Conservation (phyloP, 2,888 invertebrate species). For the Conistra vaccinii region DNA sequence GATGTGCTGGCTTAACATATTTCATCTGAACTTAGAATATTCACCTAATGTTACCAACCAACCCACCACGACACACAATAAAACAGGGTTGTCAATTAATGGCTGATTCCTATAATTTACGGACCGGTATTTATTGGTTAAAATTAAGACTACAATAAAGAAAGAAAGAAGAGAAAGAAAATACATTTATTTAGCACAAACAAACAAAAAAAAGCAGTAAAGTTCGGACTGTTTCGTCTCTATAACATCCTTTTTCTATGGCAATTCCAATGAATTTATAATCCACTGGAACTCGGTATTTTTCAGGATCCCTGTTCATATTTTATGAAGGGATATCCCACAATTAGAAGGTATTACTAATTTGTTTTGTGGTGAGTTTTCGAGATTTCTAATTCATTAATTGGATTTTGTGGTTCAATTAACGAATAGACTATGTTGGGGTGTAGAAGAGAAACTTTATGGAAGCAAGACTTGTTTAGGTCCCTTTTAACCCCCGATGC, state of each 20-base stretch:
- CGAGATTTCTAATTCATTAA: constrained; percentile 8
- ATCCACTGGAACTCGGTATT: constrained; percentile 41
- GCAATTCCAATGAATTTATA: constrained; percentile 46
- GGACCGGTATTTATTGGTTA: too few relatives aligned
- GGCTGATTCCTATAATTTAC: too few relatives aligned
- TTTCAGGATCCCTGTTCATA: constrained; percentile 39
- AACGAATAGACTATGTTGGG: not conserved
- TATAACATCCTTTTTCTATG: constrained; percentile 11
- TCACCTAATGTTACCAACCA: too few relatives aligned
- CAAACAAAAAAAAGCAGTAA: too few relatives aligned
- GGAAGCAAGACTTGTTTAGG: not conserved
- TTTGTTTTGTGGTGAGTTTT: constrained; percentile 9
- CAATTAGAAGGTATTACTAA: constrained; percentile 48
- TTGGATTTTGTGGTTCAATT: constrained; percentile 23
- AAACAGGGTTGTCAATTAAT: too few relatives aligned
- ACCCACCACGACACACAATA: too few relatives aligned
- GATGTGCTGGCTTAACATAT: too few relatives aligned
- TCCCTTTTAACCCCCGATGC: too few relatives aligned
- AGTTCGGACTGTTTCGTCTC: not conserved
- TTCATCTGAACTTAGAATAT: too few relatives aligned
- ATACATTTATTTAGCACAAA: too few relatives aligned
- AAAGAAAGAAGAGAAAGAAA: too few relatives aligned
- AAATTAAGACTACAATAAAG: too few relatives aligned
- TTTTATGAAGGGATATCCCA: constrained; percentile 29
- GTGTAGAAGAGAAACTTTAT: not conserved